Conservation (phyloP, 2,888 invertebrate species). For the Ommatoiulus sabulosus region DNA sequence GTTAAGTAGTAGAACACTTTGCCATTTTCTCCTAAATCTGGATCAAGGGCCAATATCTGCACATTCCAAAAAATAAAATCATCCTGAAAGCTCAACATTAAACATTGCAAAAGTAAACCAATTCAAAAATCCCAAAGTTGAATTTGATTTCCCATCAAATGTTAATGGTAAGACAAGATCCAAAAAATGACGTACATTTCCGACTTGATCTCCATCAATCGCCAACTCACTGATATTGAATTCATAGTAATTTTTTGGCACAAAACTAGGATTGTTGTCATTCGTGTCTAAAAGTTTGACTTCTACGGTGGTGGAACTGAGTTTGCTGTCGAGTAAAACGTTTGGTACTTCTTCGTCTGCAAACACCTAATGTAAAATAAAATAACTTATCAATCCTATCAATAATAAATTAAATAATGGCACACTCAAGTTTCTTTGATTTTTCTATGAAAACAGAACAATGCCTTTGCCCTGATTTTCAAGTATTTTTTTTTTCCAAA, state of each 20-base stretch:
- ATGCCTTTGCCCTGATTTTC: too few relatives aligned
- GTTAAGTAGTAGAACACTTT: constrained; percentile 81
- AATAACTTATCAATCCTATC: too few relatives aligned
- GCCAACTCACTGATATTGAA: constrained; percentile 79
- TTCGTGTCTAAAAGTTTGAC: constrained; percentile 88
- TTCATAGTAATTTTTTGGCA: constrained; percentile 85
- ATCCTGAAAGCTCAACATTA: too few relatives aligned
- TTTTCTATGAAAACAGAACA: neutral
- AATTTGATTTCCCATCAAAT: too few relatives aligned
- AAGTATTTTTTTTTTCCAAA: too few relatives aligned
- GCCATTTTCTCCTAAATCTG: constrained; percentile 83
- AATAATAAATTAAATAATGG: too few relatives aligned
- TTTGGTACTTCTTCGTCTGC: constrained; percentile 82
- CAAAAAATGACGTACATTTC: constrained; percentile 74
- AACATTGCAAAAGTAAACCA: too few relatives aligned
- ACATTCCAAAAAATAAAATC: neutral
- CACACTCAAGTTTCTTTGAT: too few relatives aligned
- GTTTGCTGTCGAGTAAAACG: constrained; percentile 71
- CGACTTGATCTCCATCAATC: constrained; percentile 78
- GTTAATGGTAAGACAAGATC: too few relatives aligned
- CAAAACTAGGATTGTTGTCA: constrained; percentile 89
- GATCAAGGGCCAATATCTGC: constrained; percentile 81
- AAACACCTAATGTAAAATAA: constrained; percentile 70
- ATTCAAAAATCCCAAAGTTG: too few relatives aligned
- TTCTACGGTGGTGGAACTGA: constrained; percentile 77